phyloP scores from a whole-genome alignment of 2,797 vertebrate genomes.

The Pseudochirops corinnae region DNA sequence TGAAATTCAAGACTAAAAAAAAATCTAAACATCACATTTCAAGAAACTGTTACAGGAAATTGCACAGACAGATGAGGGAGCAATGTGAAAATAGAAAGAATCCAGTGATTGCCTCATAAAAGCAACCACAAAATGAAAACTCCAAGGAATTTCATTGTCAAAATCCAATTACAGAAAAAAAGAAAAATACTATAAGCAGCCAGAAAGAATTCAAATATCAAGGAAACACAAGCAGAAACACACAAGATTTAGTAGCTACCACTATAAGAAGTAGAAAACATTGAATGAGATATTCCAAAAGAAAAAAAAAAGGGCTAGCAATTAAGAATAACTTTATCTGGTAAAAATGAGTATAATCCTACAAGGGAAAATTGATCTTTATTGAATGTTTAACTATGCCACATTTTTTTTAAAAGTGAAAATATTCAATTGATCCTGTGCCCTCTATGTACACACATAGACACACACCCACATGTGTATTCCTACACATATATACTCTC shows the following conservation, averaged over 20 bases:
- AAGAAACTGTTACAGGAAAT: not conserved
- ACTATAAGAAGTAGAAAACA: not conserved
- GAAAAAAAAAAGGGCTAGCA: not conserved
- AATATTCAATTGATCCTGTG: not conserved
- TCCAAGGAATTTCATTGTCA: not conserved
- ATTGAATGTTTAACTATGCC: not conserved
- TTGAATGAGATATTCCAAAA: not conserved
- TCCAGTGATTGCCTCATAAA: not conserved
- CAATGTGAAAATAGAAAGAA: not conserved
- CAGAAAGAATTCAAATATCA: not conserved
- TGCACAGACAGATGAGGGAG: not conserved
- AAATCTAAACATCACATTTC: not conserved
- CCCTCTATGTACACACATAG: too few relatives aligned
- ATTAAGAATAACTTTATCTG: not conserved
- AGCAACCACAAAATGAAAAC: not conserved
- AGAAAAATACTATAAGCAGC: not conserved
- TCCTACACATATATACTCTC: too few relatives aligned
- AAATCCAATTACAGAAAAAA: not conserved
- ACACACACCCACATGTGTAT: too few relatives aligned
- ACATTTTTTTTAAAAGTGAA: not conserved
- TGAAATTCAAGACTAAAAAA: not conserved
- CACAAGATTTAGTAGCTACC: not conserved
- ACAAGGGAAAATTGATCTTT: not conserved
- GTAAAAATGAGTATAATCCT: not conserved
- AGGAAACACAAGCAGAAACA: not conserved